Conservation (phyloP, 1,140 invertebrate genomes). For the Aphelinus certus region DNA sequence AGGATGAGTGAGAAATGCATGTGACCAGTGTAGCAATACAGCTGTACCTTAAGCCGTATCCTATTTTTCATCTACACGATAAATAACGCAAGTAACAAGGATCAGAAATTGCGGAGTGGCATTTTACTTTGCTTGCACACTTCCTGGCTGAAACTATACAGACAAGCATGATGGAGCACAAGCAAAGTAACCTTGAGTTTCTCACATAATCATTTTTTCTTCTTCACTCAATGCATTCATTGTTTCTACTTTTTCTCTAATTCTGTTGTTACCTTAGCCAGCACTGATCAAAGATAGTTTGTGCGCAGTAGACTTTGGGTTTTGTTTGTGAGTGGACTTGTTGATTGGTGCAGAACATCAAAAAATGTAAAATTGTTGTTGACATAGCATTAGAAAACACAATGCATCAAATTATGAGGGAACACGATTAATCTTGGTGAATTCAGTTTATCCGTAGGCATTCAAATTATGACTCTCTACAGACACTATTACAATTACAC, state of each 20-base stretch:
- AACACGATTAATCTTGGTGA: too few relatives aligned
- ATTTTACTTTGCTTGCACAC: background rate
- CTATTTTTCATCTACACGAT: background rate
- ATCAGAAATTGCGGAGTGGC: slow-evolving; percentile 7
- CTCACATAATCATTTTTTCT: slow-evolving; percentile 9
- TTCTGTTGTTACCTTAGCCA: background rate
- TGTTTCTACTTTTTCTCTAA: slow-evolving; percentile 12
- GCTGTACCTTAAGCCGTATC: background rate
- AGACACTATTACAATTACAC: too few relatives aligned
- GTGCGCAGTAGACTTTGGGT: too few relatives aligned
- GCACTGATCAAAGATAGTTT: too few relatives aligned
- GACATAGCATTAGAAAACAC: too few relatives aligned
- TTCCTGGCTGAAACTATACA: slow-evolving; percentile 2
- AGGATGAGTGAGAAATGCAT: background rate
- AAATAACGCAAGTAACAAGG: slow-evolving; percentile 2
- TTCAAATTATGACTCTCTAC: too few relatives aligned
- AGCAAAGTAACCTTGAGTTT: slow-evolving; percentile 20
- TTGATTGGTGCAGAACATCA: too few relatives aligned
- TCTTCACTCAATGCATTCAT: background rate
- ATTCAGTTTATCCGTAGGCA: too few relatives aligned
- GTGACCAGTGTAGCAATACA: background rate
- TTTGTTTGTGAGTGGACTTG: too few relatives aligned
- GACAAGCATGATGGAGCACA: slow-evolving; percentile 16
- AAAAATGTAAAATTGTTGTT: too few relatives aligned
- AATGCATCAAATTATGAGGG: too few relatives aligned